Evolutionary conservation across 2,888 invertebrate species (phyloP), one percentile per base, ranked within the genome.

Genomic region (Cheilosia scutellata): DNA sequence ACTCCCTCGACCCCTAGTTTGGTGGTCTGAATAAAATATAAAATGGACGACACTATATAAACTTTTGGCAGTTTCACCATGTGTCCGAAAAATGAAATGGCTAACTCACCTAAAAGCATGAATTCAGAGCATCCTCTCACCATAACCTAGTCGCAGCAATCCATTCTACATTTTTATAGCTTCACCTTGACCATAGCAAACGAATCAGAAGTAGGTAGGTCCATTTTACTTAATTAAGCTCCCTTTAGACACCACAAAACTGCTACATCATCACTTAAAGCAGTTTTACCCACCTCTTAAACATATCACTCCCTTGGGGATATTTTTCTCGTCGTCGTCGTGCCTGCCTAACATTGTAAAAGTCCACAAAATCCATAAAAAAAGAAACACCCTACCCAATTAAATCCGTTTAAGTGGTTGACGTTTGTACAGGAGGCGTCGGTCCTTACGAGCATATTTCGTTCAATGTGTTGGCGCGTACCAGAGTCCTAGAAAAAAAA

Each of bases 361-460:
- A 42, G 74, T 16, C 44, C 44, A 44, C 55, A 33, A 51, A 55
- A 44, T 47, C 37, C 6, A 11, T 25, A 1, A 2, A 29, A 20
- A 25, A 13, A 25, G 5, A 27, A 13, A 20, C 42, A 40, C 53
- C 13, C 40, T 13, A 37, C 40, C 60, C 77, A 72, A 72, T 82
- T 77, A 82, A 82, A 55, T 55, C 72, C 42, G 66, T 77, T 66
- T 37, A 72, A 77, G 77, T 63, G 78, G 82, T 44, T 72, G 71
- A 68, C 65, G 62, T 66, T 60, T 60, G 58, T 72, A 55, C 72
- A 62, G 33, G 20, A 55, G 72, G 72, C 49, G 66, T 72, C 20
- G 2, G 7, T 20, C 51, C 42, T 53, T 68, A 16, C 29, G 47
- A 55, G 16, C 16, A 27, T 55, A 75, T 72, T 75, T 70, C 47